Percentiles rank a stretch among this genome's conserved stretches.
These are phyloP conservation scores for Geodia barretti DNA, from an alignment of 37 sponge, comb jelly and placozoan genomes.

Conservation along the genomic window DNA sequence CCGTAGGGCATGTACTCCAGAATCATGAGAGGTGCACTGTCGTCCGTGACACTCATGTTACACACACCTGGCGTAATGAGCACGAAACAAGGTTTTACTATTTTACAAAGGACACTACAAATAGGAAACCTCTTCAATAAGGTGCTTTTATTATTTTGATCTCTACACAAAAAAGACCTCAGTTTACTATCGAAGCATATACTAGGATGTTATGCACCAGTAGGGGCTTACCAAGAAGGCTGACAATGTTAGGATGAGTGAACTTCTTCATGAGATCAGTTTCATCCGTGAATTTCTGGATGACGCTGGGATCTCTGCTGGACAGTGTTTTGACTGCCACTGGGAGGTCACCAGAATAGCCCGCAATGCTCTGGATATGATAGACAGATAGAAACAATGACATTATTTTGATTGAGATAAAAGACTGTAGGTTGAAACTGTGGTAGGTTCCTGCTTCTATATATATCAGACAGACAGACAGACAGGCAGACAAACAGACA, in stretches of 20 bases:
- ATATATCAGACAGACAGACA: no score
- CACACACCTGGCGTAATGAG: not conserved
- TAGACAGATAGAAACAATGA: no score
- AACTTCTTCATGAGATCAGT: constrained; percentile 59
- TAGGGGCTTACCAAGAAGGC: constrained; percentile 43
- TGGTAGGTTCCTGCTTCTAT: no score
- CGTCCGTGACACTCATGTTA: not conserved
- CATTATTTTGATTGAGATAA: no score
- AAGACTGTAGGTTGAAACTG: no score
- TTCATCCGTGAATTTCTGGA: constrained; percentile 48
- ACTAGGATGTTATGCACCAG: not conserved
- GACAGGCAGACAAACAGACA: no score
- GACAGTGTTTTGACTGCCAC: constrained; percentile 64
- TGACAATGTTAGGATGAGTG: constrained; percentile 57
- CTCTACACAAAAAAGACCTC: not conserved
- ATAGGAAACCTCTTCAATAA: no score
- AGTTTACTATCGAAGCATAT: not conserved
- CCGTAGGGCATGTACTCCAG: constrained; percentile 66
- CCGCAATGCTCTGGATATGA: constrained; percentile 43
- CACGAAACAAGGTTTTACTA: no score
- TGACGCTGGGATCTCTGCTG: constrained; percentile 38
- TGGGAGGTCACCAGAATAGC: constrained; percentile 38
- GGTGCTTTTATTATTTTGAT: no score
- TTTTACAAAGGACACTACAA: no score
- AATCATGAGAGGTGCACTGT: constrained; percentile 66